Evolutionary conservation across 2,113 vertebrate genomes (phyloP).

Genomic region (Datnioides undecimradiatus): DNA sequence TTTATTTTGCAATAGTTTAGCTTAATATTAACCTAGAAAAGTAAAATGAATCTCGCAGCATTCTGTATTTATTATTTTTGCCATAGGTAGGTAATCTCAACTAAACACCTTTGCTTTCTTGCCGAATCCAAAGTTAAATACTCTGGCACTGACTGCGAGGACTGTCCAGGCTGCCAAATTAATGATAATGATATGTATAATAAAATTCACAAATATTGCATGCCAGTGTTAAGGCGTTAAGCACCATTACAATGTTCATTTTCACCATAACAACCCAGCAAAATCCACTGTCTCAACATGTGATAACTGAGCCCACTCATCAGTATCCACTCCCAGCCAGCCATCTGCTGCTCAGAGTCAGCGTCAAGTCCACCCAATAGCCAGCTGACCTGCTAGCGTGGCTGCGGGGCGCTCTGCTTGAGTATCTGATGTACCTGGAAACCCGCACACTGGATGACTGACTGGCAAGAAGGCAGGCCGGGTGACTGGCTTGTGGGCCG

Average conservation of each 20-base stretch:
- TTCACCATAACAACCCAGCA: constrained; percentile 10
- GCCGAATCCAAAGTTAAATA: neutral
- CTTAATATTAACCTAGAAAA: neutral
- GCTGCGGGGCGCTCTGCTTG: constrained; percentile 12
- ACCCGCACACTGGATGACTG: constrained; percentile 27
- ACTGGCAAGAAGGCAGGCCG: neutral
- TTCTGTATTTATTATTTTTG: neutral
- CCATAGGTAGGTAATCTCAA: neutral
- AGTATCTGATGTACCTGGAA: constrained; percentile 55
- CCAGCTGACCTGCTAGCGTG: constrained; percentile 44
- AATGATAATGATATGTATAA: neutral
- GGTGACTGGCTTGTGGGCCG: constrained; percentile 31
- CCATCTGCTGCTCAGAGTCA: constrained; percentile 74
- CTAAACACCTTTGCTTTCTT: neutral
- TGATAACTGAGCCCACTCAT: constrained; percentile 56
- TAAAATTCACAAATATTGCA: neutral
- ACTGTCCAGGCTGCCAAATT: neutral
- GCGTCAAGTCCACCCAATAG: constrained; percentile 52
- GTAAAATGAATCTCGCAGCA: neutral
- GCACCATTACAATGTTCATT: constrained; percentile 8
- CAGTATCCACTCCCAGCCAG: constrained; percentile 35
- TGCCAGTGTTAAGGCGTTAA: neutral
- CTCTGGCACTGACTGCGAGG: neutral
- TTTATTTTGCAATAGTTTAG: neutral
- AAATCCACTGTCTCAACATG: constrained; percentile 63